phyloP scores from a whole-genome alignment of 2,888 invertebrate genomes.

The Eupithecia centaureata region DNA sequence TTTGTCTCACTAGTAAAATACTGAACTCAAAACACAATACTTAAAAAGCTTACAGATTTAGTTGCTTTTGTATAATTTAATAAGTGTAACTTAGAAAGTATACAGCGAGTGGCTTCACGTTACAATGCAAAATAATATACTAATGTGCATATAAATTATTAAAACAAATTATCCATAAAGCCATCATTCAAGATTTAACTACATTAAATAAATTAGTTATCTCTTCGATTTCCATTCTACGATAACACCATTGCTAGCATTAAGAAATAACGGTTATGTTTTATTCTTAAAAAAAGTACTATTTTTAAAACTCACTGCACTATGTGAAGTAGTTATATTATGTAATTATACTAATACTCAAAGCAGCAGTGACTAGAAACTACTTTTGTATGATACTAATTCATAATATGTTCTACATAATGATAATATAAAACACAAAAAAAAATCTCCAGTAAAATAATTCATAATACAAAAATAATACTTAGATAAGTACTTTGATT shows the following conservation, averaged over 20 bases:
- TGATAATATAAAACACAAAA: conserved; percentile 36
- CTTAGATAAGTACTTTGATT: conserved; percentile 43
- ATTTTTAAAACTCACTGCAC: conserved; percentile 15
- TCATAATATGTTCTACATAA: conserved; percentile 45
- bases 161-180: neutral
- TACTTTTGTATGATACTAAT: conserved; percentile 52
- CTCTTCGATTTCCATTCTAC: neutral
- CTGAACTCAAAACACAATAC: conserved; percentile 60
- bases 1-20: conserved; percentile 69
- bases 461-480: conserved; percentile 39
- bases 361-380: conserved; percentile 79
- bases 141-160: neutral
- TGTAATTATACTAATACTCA: conserved; percentile 39
- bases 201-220: neutral
- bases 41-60: conserved; percentile 26
- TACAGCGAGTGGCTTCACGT: neutral
- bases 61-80: neutral
- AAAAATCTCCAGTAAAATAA: conserved; percentile 22
- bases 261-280: neutral
- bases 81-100: conserved; percentile 12
- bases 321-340: conserved; percentile 15
- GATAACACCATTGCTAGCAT: neutral
- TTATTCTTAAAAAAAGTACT: neutral
- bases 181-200: neutral
- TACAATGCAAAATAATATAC: conserved; percentile 3